phyloP scores from a whole-genome alignment of 2,797 vertebrate species.

The Carduelis carduelis region DNA sequence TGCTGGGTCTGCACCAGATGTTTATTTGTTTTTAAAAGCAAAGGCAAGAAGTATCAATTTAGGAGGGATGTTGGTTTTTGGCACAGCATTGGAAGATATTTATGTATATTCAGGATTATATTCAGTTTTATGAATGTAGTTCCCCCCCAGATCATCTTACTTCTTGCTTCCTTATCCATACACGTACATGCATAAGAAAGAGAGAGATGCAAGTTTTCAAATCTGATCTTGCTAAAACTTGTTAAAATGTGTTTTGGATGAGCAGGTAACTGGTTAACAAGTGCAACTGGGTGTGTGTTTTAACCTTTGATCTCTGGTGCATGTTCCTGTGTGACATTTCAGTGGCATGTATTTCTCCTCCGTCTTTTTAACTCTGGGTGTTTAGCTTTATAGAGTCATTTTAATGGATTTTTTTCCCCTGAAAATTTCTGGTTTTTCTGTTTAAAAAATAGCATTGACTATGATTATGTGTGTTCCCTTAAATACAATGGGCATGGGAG shows the following conservation, averaged over 20 bases:
- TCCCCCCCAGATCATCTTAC: neutral
- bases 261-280: constrained; percentile 29
- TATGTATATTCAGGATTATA: neutral
- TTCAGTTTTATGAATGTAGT: neutral
- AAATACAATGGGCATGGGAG: neutral
- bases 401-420: neutral
- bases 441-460: neutral
- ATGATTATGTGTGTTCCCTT: neutral
- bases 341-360: constrained; percentile 35
- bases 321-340: neutral
- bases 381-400: neutral
- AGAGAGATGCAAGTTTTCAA: constrained; percentile 33
- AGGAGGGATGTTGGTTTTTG: neutral
- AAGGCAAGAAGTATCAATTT: neutral
- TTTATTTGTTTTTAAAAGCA: neutral
- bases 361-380: constrained; percentile 11
- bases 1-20: neutral
- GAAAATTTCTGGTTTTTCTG: neutral
- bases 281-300: constrained; percentile 19
- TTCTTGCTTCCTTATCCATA: neutral
- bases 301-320: constrained; percentile 6
- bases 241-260: neutral
- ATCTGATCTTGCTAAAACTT: constrained; percentile 51
- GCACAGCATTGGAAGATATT: neutral
- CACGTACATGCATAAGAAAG: neutral